These are phyloP conservation scores for Carassius gibelio DNA, from an alignment of 2,113 vertebrate genomes.

Conservation along the genomic window DNA sequence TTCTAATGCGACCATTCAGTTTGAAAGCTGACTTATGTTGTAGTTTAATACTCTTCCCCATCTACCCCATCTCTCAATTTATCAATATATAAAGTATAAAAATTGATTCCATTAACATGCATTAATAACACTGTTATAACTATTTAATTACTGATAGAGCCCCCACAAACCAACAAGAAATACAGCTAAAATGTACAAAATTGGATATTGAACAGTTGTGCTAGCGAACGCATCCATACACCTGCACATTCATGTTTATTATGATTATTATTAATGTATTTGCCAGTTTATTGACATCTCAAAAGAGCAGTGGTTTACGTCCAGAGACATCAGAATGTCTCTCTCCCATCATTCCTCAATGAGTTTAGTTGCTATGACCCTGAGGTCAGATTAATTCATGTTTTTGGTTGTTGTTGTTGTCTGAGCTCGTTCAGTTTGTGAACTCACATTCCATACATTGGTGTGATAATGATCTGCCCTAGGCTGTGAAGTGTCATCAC, in stretches of 20 bases:
- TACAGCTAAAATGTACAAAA: neutral
- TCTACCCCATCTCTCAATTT: too few species aligned
- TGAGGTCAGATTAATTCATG: slow-evolving; percentile 65
- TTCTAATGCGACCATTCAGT: neutral
- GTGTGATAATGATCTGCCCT: slow-evolving; percentile 59
- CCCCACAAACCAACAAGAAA: neutral
- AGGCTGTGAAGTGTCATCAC: slow-evolving; percentile 46
- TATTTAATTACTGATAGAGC: neutral
- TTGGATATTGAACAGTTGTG: neutral
- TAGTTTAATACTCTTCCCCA: too few species aligned
- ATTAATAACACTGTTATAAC: neutral
- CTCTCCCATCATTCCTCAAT: neutral
- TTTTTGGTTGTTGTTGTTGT: slow-evolving; percentile 51
- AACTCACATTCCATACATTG: slow-evolving; percentile 54
- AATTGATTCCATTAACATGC: neutral
- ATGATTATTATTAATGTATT: neutral
- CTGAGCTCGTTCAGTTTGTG: slow-evolving; percentile 54
- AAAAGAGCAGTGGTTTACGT: neutral
- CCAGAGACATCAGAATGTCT: slow-evolving; percentile 11
- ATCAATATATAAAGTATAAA: too few species aligned
- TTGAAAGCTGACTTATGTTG: too few species aligned
- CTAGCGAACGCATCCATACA: too few species aligned
- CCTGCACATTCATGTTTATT: neutral
- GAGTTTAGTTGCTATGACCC: slow-evolving; percentile 45
- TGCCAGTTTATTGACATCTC: neutral